Evolutionary conservation across 2,888 invertebrate species (phyloP), one percentile per base, ranked within the genome.

Genomic region (Serripes groenlandicus): DNA sequence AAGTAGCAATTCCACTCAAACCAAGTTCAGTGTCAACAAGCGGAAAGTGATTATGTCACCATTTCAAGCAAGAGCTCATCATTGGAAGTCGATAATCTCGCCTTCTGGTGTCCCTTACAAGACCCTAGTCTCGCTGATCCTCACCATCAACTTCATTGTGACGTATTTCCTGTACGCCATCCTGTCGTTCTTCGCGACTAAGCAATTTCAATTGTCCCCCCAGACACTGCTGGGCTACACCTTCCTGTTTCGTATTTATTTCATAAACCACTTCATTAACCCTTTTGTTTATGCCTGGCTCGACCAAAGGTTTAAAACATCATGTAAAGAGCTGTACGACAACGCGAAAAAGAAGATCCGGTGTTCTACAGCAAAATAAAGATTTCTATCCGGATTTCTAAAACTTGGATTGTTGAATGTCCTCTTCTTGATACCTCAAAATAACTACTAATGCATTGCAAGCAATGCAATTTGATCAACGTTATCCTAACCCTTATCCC

Each of bases 71-170:
- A 49, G 58, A 26, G 37, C 52, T 9, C 32, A 60, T 23, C 70
- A 72, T 15, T 52, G 82, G 42, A 75, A 56, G 11, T 78, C 75
- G 4, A 78, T 78, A 28, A 62, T 78, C 26, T 28, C 58, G 7
- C 42, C 42, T 18, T 28, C 60, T 0, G 75, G 78, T 4, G 64
- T 83, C 49, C 83, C 83, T 0, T 83, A 83, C 34, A 83, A 85
- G 52, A 85, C 85, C 4, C 52, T 78, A 37, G 81, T 85, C 75
- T 85, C 81, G 85, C 72, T 85, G 69, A 69, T 85, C 15, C 58
- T 85, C 58, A 85, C 85, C 58, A n/a, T 85, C n/a, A 37, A 81
- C 5, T 85, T 85, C 52, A 60, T 85, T 23, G 18, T 75, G 3
- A 85, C 85, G 7, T 81, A 75, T 37, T 28, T 81, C 11, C 34